These are phyloP conservation scores for Reinhardtius hippoglossoides DNA, from an alignment of 2,113 vertebrate species.

Conservation along the genomic window DNA sequence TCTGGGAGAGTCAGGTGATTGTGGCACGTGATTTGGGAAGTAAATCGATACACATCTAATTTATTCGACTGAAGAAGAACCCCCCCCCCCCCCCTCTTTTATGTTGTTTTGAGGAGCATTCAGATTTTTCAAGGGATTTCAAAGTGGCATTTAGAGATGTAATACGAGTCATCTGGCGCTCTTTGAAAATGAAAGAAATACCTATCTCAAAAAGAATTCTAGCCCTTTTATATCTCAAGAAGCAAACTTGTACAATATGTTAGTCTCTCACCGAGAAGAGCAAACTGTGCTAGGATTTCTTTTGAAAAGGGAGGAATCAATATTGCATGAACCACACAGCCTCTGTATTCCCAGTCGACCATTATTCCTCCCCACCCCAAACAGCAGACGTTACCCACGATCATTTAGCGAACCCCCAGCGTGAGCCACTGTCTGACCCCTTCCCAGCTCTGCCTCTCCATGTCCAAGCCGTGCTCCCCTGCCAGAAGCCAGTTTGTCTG, in stretches of 20 bases:
- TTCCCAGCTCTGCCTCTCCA: slow-evolving; percentile 56
- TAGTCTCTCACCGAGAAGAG: slow-evolving; percentile 66
- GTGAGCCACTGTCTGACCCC: slow-evolving; percentile 72
- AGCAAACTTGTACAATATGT: slow-evolving; percentile 79
- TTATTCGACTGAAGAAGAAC: slow-evolving; percentile 67
- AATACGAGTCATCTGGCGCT: slow-evolving; percentile 77
- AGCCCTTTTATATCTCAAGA: slow-evolving; percentile 70
- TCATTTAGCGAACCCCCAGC: slow-evolving; percentile 72
- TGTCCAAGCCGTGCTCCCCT: slow-evolving; percentile 58
- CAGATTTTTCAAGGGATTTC: slow-evolving; percentile 80
- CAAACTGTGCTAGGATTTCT: slow-evolving; percentile 68
- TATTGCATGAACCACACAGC: slow-evolving; percentile 73
- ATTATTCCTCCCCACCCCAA: slow-evolving; percentile 73
- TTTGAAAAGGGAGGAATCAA: slow-evolving; percentile 75
- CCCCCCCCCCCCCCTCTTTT: too few species aligned
- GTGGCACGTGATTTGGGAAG: slow-evolving; percentile 65
- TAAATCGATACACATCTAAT: slow-evolving; percentile 79
- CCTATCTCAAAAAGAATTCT: slow-evolving; percentile 78
- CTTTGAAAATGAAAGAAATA: slow-evolving; percentile 83
- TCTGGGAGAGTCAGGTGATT: slow-evolving; percentile 83
- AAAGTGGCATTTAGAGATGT: slow-evolving; percentile 81
- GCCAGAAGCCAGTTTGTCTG: slow-evolving; percentile 72
- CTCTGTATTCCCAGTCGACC: slow-evolving; percentile 71
- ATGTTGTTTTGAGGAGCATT: slow-evolving; percentile 80
- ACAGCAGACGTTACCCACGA: slow-evolving; percentile 69